phyloP scores from a whole-genome alignment of 2,888 invertebrate genomes.

The Callyntrura sp. region DNA sequence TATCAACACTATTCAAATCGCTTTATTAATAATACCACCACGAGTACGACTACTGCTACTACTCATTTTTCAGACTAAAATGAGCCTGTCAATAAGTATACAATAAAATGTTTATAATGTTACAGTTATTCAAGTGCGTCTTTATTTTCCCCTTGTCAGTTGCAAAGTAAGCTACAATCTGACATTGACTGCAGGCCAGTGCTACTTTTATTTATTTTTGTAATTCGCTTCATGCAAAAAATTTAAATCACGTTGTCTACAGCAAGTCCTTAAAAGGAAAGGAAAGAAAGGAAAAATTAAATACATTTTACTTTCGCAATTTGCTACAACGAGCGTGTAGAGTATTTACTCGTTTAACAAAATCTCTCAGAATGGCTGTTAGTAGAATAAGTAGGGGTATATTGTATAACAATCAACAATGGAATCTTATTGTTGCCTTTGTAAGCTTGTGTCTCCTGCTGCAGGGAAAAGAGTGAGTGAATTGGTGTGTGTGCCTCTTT shows the following conservation, averaged over 20 bases:
- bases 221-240: background rate
- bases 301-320: too few relatives aligned
- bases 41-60: too few relatives aligned
- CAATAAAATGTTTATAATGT: background rate
- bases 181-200: background rate
- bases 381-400: too few relatives aligned
- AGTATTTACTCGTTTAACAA: background rate
- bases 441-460: constrained; percentile 13
- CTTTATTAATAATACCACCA: constrained; percentile 4
- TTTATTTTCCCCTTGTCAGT: background rate
- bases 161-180: background rate
- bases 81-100: constrained; percentile 11
- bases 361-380: background rate
- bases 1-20: constrained; percentile 5
- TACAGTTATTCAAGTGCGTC: background rate
- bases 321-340: background rate
- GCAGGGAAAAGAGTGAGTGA: background rate
- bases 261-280: background rate
- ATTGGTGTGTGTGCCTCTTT: constrained; percentile 13
- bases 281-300: background rate
- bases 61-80: background rate
- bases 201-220: background rate
- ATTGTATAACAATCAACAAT: background rate
- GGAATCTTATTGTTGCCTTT: background rate
- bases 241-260: background rate